Conservation (phyloP, 2,888 invertebrate genomes). For the Sepiola atlantica region DNA sequence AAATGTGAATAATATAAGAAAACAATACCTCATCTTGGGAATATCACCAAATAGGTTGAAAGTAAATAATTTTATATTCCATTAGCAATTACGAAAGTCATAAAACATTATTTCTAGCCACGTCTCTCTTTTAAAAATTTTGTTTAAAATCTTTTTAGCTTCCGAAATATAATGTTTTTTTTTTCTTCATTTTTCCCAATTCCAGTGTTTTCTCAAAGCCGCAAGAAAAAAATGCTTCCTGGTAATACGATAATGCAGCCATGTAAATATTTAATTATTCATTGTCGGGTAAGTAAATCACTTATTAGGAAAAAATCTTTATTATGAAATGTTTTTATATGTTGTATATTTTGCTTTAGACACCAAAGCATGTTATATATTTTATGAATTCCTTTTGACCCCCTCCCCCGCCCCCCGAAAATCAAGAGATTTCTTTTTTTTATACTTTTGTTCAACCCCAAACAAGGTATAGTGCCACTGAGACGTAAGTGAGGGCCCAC, state of each 20-base stretch:
- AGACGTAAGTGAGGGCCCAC: too few relatives aligned
- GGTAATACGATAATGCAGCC: slow-evolving; percentile 82
- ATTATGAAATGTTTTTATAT: not conserved
- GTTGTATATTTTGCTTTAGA: not conserved
- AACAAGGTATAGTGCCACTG: too few relatives aligned
- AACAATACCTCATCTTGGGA: too few relatives aligned
- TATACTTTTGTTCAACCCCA: too few relatives aligned
- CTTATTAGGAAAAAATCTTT: too few relatives aligned
- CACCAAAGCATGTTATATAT: too few relatives aligned
- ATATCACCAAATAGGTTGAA: too few relatives aligned
- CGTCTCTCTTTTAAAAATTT: not conserved
- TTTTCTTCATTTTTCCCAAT: slow-evolving; percentile 45
- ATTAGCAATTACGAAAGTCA: not conserved
- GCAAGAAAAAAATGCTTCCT: slow-evolving; percentile 81
- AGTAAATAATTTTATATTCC: not conserved
- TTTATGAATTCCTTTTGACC: too few relatives aligned
- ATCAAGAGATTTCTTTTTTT: too few relatives aligned
- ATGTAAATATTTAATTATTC: slow-evolving; percentile 85
- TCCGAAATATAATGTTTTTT: not conserved
- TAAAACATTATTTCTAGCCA: too few relatives aligned
- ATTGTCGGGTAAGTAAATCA: slow-evolving; percentile 83
- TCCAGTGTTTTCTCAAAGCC: slow-evolving; percentile 76
- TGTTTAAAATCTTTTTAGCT: not conserved
- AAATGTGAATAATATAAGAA: too few relatives aligned
- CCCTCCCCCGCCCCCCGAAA: too few relatives aligned